phyloP scores from a whole-genome alignment of 1,140 invertebrate genomes.

The Pachypeltis micranthus region DNA sequence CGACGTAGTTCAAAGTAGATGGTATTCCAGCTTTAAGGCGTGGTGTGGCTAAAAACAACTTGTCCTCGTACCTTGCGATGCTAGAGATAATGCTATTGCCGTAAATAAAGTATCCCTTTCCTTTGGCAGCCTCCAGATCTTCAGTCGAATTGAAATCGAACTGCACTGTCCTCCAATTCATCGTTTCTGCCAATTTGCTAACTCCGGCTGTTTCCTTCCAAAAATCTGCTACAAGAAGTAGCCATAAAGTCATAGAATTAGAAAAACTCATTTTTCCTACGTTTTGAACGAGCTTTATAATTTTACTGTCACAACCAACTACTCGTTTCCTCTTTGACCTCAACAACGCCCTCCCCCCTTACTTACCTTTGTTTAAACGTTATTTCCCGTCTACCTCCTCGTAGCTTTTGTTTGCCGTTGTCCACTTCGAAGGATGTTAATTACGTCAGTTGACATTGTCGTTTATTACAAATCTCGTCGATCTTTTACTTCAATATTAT shows the following conservation, averaged over 20 bases:
- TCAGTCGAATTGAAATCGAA: conserved; percentile 51
- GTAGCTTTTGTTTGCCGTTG: too few species aligned
- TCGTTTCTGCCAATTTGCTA: conserved; percentile 40
- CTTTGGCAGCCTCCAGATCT: conserved; percentile 44
- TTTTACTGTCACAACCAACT: background rate
- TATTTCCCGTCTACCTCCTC: conserved; percentile 37
- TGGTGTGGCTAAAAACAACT: conserved; percentile 62
- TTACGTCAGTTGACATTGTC: too few species aligned
- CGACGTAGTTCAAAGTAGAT: conserved; percentile 57
- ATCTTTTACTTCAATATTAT: too few species aligned
- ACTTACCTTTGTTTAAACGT: background rate
- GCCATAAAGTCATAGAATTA: background rate
- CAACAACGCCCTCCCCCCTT: too few species aligned
- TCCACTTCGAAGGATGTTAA: too few species aligned
- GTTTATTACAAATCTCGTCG: too few species aligned
- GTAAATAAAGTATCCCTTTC: conserved; percentile 45
- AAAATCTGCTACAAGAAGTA: background rate
- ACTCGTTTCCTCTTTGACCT: too few species aligned
- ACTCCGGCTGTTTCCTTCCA: background rate
- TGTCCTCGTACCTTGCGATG: conserved; percentile 56
- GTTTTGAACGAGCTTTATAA: background rate
- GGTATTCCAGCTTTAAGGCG: conserved; percentile 58
- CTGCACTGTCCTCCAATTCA: conserved; percentile 51
- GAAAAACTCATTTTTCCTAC: background rate
- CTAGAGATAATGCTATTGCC: conserved; percentile 58